These are phyloP conservation scores for Lithophane ornitopus DNA, from an alignment of 2,888 invertebrate species.

Conservation along the genomic window DNA sequence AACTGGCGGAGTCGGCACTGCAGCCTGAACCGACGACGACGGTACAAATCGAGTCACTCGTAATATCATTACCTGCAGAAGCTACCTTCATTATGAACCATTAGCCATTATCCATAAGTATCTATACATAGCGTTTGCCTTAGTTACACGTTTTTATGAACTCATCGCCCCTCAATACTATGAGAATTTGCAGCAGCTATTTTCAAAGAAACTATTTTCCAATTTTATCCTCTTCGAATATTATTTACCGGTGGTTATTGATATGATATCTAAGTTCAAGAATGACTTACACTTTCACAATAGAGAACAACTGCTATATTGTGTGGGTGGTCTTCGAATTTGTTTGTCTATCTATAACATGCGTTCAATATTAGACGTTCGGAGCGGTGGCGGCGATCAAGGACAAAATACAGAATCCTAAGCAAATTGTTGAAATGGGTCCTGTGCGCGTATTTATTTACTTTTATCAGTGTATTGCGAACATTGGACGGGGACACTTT, in stretches of 20 bases:
- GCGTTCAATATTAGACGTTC: slow-evolving; percentile 47
- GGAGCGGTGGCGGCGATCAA: slow-evolving; percentile 47
- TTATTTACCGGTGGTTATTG: neutral
- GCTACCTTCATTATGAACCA: slow-evolving; percentile 11
- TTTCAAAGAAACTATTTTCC: neutral
- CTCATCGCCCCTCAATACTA: neutral
- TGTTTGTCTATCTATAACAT: slow-evolving; percentile 41
- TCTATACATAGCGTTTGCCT: neutral
- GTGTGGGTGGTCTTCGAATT: slow-evolving; percentile 41
- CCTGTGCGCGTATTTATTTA: slow-evolving; percentile 78
- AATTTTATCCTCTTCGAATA: neutral
- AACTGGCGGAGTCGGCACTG: slow-evolving; percentile 27
- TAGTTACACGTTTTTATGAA: slow-evolving; percentile 7
- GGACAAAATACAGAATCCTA: slow-evolving; percentile 77
- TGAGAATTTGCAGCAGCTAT: neutral
- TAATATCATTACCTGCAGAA: slow-evolving; percentile 23
- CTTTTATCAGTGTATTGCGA: slow-evolving; percentile 79
- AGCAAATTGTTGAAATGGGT: slow-evolving; percentile 80
- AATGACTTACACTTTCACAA: slow-evolving; percentile 48
- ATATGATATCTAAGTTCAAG: slow-evolving; percentile 17
- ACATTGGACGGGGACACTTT: slow-evolving; percentile 72
- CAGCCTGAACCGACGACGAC: slow-evolving; percentile 34
- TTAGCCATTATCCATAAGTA: neutral
- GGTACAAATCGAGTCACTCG: slow-evolving; percentile 37
- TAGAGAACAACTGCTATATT: slow-evolving; percentile 28